phyloP scores from a whole-genome alignment of 2,797 vertebrate genomes.

The Poeciliopsis presidionis region DNA sequence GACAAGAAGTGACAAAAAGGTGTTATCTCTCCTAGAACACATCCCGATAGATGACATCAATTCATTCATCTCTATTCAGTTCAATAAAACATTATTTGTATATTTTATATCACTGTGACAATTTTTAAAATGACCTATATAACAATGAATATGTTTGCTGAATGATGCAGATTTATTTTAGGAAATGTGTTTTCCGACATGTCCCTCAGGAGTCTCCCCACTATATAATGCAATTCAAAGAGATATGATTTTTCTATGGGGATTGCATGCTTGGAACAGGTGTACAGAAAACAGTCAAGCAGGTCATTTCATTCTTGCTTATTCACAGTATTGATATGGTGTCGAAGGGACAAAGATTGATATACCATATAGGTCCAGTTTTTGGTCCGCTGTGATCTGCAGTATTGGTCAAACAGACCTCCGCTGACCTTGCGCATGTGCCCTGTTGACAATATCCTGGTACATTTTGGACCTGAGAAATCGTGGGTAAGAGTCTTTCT shows the following conservation, averaged over 20 bases:
- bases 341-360: slow-evolving; percentile 31
- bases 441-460: slow-evolving; percentile 91
- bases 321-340: slow-evolving; percentile 70
- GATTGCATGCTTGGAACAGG: slow-evolving; percentile 60
- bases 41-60: not conserved
- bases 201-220: slow-evolving; percentile 25
- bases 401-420: slow-evolving; percentile 85
- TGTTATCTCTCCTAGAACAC: not conserved
- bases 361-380: slow-evolving; percentile 50
- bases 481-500: slow-evolving; percentile 97
- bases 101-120: not conserved
- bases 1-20: not conserved
- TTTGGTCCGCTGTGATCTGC: slow-evolving; percentile 9
- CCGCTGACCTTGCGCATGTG: slow-evolving; percentile 83
- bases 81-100: not conserved
- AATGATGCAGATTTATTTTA: slow-evolving; percentile 3
- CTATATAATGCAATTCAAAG: slow-evolving; percentile 21
- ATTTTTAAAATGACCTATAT: not conserved
- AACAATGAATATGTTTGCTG: not conserved
- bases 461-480: slow-evolving; percentile 98
- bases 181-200: not conserved
- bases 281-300: slow-evolving; percentile 51
- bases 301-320: slow-evolving; percentile 39
- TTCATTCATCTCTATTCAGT: not conserved
- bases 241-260: slow-evolving; percentile 29